Evolutionary conservation across 2,888 invertebrate species (phyloP).

Genomic region (Xylophagus ater): DNA sequence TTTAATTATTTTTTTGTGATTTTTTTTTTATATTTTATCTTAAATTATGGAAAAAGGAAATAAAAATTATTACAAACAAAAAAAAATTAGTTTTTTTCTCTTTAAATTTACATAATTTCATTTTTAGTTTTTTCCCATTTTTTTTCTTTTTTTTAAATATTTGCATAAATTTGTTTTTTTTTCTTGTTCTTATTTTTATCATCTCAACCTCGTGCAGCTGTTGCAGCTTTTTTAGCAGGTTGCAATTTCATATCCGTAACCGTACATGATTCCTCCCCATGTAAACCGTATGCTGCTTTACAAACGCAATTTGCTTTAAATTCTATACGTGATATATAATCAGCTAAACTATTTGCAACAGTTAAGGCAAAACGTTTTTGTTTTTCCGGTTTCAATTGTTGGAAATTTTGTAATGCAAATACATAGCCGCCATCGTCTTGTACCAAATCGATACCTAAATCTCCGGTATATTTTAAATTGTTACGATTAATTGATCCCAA

Average conservation of each 20-base stretch:
- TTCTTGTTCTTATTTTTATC: too few species aligned
- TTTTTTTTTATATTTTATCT: too few species aligned
- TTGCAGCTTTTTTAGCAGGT: too few species aligned
- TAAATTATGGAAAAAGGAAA: too few species aligned
- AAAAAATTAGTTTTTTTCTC: too few species aligned
- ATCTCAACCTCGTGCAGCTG: too few species aligned
- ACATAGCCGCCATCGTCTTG: conserved; percentile 39
- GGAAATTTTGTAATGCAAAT: conserved; percentile 32
- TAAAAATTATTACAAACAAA: too few species aligned
- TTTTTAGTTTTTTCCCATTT: too few species aligned
- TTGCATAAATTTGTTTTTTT: too few species aligned
- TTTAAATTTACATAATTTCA: too few species aligned
- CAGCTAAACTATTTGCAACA: conserved; percentile 31
- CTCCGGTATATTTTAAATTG: conserved; percentile 44
- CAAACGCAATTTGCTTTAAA: conserved; percentile 32
- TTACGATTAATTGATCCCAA: conserved; percentile 44
- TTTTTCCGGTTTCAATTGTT: conserved; percentile 23
- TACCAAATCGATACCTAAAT: conserved; percentile 57
- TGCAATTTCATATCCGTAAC: conserved; percentile 20
- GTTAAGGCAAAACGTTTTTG: conserved; percentile 28
- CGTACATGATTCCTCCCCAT: conserved; percentile 31
- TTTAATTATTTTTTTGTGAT: too few species aligned
- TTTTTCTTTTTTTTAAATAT: too few species aligned
- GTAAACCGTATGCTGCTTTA: conserved; percentile 24
- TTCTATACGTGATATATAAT: conserved; percentile 36